A percentile compares a stretch with the other conserved stretches of the same genome.
Evolutionary conservation across 2,797 vertebrate species (phyloP).

Genomic region (Oreochromis grahami): DNA sequence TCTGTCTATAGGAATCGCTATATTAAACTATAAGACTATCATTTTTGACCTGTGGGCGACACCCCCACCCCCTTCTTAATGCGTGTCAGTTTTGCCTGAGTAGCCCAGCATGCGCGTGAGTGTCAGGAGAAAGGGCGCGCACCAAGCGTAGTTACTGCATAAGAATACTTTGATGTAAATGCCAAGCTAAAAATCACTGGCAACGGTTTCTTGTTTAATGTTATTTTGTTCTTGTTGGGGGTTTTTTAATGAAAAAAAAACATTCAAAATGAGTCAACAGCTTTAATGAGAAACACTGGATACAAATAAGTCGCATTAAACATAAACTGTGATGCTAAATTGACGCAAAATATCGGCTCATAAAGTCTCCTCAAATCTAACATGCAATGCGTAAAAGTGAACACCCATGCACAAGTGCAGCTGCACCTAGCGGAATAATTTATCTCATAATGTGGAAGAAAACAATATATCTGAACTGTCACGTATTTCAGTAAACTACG

Average conservation of each 20-base stretch:
- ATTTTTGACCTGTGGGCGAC: conserved; percentile 44
- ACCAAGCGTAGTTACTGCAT: not conserved
- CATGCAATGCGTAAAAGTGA: conserved; percentile 30
- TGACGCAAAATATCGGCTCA: not conserved
- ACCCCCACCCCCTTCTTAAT: conserved; percentile 17
- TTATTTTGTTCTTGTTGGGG: fast-evolving
- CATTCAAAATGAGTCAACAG: not conserved
- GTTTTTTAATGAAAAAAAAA: not conserved
- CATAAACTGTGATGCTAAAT: not conserved
- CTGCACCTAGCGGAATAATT: not conserved
- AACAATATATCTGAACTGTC: not conserved
- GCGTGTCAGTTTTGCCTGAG: conserved; percentile 50
- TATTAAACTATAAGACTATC: conserved; percentile 50
- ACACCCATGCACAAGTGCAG: conserved; percentile 27
- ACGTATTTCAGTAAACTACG: not conserved
- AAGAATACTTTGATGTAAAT: conserved; percentile 9
- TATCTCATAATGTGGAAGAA: not conserved
- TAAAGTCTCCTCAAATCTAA: not conserved
- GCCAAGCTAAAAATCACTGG: not conserved
- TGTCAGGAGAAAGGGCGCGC: not conserved
- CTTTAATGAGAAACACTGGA: not conserved
- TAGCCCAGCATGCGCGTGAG: conserved; percentile 2
- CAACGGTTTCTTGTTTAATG: not conserved
- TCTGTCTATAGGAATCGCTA: conserved; percentile 39
- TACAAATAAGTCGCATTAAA: not conserved